Base-by-base conservation (phyloP, 2,888 invertebrate species). In the Catotricha subobsoleta region DNA sequence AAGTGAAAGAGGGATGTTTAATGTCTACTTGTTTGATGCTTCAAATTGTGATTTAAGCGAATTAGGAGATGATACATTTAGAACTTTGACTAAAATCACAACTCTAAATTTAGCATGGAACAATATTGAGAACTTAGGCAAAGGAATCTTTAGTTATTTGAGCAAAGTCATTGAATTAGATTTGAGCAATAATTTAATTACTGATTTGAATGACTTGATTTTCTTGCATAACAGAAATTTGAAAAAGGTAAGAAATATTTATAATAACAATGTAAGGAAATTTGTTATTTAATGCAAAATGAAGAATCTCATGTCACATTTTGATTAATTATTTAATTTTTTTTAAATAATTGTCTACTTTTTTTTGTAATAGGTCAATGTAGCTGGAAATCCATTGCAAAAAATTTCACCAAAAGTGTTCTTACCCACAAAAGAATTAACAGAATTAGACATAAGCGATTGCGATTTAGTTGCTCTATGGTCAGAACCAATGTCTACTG, bases 361-460 rank as follows among this genome's bases (percentile, higher is more conserved):
- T 29, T 36, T 33, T 25, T 20, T 30, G n/a, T 37, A 54, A 8
- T 58, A 58, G 57, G 59, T 84, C 10, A 76, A 72, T 52, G 66
- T 86, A 34, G 75, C 77, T 48, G 76, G 77, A 12, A 86, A 84
- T 59, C 76, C 76, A 1, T 63, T 83, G 44, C 68, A 68, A 46
- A 67, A 69, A 9, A 55, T 86, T 3, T 73, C 78, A 41, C 70
- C 76, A 2, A 68, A 73, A 43, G 66, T 79, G 3, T 83, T 84
- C 58, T 52, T 69, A 43, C 64, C 70, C 42, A 71, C 76, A 27
- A 69, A 68, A 5, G 64, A 69, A 47, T 64, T 84, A 19, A 67
- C 67, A 21, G 71, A 71, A 52, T 59, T 86, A 41, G 80, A 84
- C 52, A 71, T 78, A 41, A 81, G 79, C 54, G 71, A 73, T 52